Conservation (phyloP, 1,140 invertebrate genomes). For the Aricia agestis region DNA sequence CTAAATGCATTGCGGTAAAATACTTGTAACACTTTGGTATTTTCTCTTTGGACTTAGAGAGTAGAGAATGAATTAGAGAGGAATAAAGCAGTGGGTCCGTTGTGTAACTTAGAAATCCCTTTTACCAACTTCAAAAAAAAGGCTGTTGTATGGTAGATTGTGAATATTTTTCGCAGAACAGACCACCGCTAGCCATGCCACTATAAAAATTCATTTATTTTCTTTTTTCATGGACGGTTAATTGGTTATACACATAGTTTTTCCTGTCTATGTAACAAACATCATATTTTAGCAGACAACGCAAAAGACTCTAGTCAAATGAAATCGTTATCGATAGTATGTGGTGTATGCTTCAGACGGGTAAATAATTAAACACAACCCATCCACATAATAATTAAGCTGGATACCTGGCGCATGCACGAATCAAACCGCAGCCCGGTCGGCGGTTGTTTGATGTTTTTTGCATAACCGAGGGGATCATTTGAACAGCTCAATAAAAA, state of each 20-base stretch:
- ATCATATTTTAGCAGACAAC: too few species aligned
- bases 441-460: not conserved
- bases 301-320: too few species aligned
- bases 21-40: not conserved
- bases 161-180: too few species aligned
- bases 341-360: not conserved
- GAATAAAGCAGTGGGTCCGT: too few species aligned
- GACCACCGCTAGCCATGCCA: too few species aligned
- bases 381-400: not conserved
- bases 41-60: not conserved
- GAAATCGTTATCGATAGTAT: not conserved
- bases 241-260: too few species aligned
- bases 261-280: too few species aligned
- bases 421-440: not conserved
- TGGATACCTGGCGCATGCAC: not conserved
- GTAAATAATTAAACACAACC: not conserved
- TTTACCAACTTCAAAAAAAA: too few species aligned
- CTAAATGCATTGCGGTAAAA: not conserved
- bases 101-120: too few species aligned
- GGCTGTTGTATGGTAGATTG: too few species aligned
- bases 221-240: too few species aligned
- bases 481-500: not conserved
- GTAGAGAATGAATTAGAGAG: not conserved
- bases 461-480: not conserved
- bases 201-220: too few species aligned